Evolutionary conservation across 1,140 invertebrate species (phyloP), one percentile per base, ranked within the genome.

Genomic region (Myzus persicae): DNA sequence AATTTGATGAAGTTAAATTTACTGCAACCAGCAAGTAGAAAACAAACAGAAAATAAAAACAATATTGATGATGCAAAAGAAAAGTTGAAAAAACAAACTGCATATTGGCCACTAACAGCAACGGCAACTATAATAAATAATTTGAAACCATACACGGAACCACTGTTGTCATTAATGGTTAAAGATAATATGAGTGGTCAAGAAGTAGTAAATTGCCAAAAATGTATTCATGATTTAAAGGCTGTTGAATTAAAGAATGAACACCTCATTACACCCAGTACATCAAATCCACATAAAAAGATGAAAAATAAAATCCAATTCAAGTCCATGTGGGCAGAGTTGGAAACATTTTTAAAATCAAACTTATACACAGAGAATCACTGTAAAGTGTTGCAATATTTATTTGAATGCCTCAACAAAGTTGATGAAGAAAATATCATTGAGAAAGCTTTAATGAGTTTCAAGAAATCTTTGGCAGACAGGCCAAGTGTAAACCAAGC

Each of bases 41-140:
- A 93, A 90, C 42, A 46, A 36, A 6, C 88, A 38, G 88, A 67
- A 36, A 93, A 94, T 59, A 93, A 93, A 87, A 94, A 93, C 36
- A 95, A 95, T 31, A 94, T 96, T 81, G 95, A 96, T 38, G 96
- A 96, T 95, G 97, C 98, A 93, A 96, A 97, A 94, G 95, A 96
- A 7, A 96, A 97, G 88, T 94, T 99, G 1, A 97, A 97, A 88
- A 96, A 98, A 48, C 96, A 97, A 93, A 98, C 98, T 0, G 97
- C 97, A 89, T 98, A 98, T 95, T 99, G 98, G 98, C 99, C 99
- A 0, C 96, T 99, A 89, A 98, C 98, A 14, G 98, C 98, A 88
- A 97, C 97, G 31, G 97, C 98, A 9, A 99, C 98, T 1, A 96
- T 98, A 24, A 97, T 99, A 94, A 99, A 98, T 94, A 99, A 99